Conservation (phyloP, 2,113 vertebrate species). For the Desmodus rotundus region DNA sequence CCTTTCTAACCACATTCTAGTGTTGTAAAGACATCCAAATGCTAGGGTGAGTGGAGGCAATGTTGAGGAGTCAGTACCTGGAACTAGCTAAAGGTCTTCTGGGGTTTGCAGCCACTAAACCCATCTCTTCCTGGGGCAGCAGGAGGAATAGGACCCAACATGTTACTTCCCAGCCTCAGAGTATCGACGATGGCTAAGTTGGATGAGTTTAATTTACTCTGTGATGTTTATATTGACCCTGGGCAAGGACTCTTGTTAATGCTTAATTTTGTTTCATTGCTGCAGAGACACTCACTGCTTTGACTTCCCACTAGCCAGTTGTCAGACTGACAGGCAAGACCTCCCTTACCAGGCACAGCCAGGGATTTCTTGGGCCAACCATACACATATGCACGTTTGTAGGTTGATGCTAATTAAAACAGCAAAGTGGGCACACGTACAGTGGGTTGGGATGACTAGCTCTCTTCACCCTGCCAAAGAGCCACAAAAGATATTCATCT, state of each 20-base stretch:
- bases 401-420: background rate
- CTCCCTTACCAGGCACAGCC: background rate
- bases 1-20: background rate
- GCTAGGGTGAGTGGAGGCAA: background rate
- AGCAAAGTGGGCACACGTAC: background rate
- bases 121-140: background rate
- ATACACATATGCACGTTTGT: background rate
- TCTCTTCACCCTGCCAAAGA: background rate
- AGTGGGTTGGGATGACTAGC: background rate
- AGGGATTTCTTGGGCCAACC: background rate
- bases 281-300: background rate
- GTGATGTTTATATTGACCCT: slow-evolving; percentile 7
- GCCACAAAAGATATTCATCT: background rate
- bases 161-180: background rate
- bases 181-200: background rate
- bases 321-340: background rate
- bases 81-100: background rate
- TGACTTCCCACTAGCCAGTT: background rate
- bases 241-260: background rate
- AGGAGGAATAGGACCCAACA: background rate
- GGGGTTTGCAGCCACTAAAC: background rate
- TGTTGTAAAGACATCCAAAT: background rate
- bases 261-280: slow-evolving; percentile 19
- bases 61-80: background rate
- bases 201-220: slow-evolving; percentile 28